Evolutionary conservation across 2,888 invertebrate species (phyloP), one percentile per base, ranked within the genome.

Genomic region (Harpalus rufipes): DNA sequence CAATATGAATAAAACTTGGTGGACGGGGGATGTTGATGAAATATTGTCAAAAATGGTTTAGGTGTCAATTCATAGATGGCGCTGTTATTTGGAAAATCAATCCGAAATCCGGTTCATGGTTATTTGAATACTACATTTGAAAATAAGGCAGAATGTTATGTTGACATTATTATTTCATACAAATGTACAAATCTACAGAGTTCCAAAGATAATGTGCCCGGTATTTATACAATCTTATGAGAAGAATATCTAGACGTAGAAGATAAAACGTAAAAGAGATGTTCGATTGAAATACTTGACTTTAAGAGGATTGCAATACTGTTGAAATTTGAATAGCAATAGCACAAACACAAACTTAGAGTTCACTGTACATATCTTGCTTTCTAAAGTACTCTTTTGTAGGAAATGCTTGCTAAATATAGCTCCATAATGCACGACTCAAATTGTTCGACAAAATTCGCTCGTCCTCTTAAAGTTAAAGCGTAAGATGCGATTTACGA

Each of bases 241-340:
- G 44, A 12, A 51, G 32, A 51, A 51, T 51, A 12, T 51, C 8
- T 8, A 51, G 10, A 51, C 5, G 32, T 4, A 32, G 6, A 51
- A 51, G 44, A 51, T 12, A 8, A 51, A 10, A 51, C 44, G 8
- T 51, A 51, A 51, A 44, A 51, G 44, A 51, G 8, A 51, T 12
- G 10, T 51, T 51, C 44, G 44, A 51, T 51, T 51, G 44, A 51
- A 51, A 51, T 51, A 51, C 10, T 51, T 51, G 10, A 51, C 44
- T 44, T 7, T 51, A 51, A 51, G 44, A 51, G 44, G 44, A 51
- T 51, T 51, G 44, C 44, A 51, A 12, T 51, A 10, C 44, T 51
- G 44, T 51, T 51, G 44, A 51, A 51, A 51, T 51, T 51, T 51
- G 44, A 51, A 51, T 51, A 51, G 44, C 44, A 51, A 51, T 51